Percentiles rank a stretch among this genome's conserved stretches.
Conservation (phyloP, 2,797 vertebrate genomes). For the Synanceia verrucosa region DNA sequence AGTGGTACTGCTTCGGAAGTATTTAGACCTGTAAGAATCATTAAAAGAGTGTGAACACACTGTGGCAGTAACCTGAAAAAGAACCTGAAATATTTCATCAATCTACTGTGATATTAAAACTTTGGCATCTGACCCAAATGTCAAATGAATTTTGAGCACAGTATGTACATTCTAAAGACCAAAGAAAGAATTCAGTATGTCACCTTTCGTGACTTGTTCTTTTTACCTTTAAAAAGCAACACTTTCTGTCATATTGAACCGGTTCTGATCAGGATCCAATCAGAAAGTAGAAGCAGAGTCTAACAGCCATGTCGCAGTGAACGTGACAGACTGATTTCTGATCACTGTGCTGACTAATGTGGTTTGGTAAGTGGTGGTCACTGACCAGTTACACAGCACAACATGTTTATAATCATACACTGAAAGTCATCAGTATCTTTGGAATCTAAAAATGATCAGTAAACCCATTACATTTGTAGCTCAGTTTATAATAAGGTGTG, state of each 20-base stretch:
- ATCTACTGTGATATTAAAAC: neutral
- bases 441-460: neutral
- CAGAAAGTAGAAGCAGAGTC: too few relatives aligned
- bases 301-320: neutral
- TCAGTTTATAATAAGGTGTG: neutral
- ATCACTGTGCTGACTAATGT: neutral
- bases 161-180: too few relatives aligned
- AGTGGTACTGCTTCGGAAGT: conserved; percentile 91
- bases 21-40: conserved; percentile 89
- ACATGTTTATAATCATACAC: neutral
- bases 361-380: neutral
- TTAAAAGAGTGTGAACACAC: neutral
- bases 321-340: neutral
- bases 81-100: neutral
- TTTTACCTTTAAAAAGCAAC: neutral
- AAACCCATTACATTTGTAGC: neutral
- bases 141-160: neutral
- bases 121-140: neutral
- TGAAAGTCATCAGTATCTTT: neutral
- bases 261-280: neutral
- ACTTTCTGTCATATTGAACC: neutral
- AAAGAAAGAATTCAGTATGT: neutral
- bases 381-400: neutral
- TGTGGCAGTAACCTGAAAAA: neutral
- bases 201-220: neutral